phyloP scores from a whole-genome alignment of 1,140 invertebrate genomes.

The Meloidogyne hapla region DNA sequence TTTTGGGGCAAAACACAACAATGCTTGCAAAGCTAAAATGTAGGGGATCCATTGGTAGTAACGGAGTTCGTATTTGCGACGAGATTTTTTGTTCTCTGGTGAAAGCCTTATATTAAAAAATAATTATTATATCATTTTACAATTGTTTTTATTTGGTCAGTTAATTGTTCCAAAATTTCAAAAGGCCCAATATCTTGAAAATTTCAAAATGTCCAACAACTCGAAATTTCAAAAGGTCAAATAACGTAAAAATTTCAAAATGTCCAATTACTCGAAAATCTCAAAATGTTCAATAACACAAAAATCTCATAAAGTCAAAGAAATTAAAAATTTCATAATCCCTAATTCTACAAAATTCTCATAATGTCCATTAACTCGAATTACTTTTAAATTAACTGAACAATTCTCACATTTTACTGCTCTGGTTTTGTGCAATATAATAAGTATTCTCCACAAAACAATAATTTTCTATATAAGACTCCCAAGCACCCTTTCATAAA shows the following conservation, averaged over 20 bases:
- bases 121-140: no score
- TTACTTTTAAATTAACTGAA: background rate
- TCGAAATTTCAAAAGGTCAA: background rate
- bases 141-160: no score
- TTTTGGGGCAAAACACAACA: slow-evolving; percentile 50
- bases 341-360: no score
- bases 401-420: slow-evolving; percentile 18
- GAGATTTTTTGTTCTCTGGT: slow-evolving; percentile 31
- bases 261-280: no score
- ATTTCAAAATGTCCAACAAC: background rate
- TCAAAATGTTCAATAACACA: background rate
- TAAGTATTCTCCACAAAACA: slow-evolving; percentile 57
- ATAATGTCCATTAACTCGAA: background rate
- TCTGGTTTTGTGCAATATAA: slow-evolving; percentile 31
- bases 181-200: no score
- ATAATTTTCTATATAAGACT: slow-evolving; percentile 54
- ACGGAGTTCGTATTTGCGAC: slow-evolving; percentile 40
- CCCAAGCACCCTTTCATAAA: slow-evolving; percentile 46
- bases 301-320: background rate
- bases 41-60: slow-evolving; percentile 57
- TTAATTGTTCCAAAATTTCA: no score
- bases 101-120: slow-evolving; percentile 8
- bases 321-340: no score
- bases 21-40: slow-evolving; percentile 38
- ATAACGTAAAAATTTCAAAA: no score